These are phyloP conservation scores for Gastracanthus pulcherrimus DNA, from an alignment of 2,888 invertebrate genomes.

Conservation along the genomic window DNA sequence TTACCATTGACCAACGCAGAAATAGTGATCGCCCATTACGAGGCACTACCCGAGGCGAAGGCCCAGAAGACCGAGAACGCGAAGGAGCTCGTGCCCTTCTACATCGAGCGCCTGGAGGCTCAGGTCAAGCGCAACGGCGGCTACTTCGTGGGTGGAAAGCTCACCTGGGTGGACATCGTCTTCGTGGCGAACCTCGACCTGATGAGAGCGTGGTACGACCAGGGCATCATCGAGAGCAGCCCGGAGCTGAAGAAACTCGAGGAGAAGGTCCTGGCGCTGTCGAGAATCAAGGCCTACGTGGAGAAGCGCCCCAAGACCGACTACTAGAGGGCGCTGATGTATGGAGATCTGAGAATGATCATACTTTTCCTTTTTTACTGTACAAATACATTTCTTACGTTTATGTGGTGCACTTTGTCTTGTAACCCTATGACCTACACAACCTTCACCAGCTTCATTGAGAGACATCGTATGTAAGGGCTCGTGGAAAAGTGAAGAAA, in stretches of 20 bases:
- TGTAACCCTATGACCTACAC: no score
- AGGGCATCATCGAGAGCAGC: conserved; percentile 79
- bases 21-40: conserved; percentile 78
- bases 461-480: no score
- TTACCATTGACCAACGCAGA: no score
- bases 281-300: conserved; percentile 83
- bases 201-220: not conserved
- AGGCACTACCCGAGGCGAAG: conserved; percentile 79
- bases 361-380: no score
- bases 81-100: conserved; percentile 80
- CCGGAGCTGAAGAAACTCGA: conserved; percentile 80
- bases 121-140: conserved; percentile 82
- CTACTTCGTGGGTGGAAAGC: conserved; percentile 77
- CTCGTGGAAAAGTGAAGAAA: no score
- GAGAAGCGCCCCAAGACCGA: conserved; percentile 77
- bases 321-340: conserved; percentile 67
- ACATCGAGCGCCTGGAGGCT: conserved; percentile 80
- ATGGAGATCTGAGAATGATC: no score
- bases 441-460: no score
- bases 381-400: no score
- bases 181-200: conserved; percentile 80
- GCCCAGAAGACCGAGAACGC: conserved; percentile 78
- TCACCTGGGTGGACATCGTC: conserved; percentile 84
- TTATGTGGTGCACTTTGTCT: no score
- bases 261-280: conserved; percentile 79